A percentile compares a stretch with the other conserved stretches of the same genome.
These are phyloP conservation scores for Mellilla xanthometata DNA, from an alignment of 2,888 invertebrate genomes.

Conservation along the genomic window DNA sequence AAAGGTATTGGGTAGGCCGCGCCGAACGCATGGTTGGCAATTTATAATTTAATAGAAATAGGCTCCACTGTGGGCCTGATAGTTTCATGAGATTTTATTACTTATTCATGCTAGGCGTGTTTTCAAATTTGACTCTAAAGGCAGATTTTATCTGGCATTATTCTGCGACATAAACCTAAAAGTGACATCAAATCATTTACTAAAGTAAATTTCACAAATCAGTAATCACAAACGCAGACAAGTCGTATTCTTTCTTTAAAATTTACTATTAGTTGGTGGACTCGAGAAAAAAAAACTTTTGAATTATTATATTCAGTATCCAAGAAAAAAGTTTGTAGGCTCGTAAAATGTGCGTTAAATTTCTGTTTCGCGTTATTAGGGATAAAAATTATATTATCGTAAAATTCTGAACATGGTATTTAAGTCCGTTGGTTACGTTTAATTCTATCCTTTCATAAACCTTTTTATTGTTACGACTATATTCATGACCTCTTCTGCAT, in stretches of 20 bases:
- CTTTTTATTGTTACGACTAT: slow-evolving; percentile 3
- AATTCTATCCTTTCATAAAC: slow-evolving; percentile 5
- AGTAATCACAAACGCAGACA: too few species aligned
- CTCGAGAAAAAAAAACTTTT: too few species aligned
- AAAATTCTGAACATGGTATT: slow-evolving; percentile 6
- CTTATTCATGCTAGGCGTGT: slow-evolving; percentile 24
- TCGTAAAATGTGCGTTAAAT: too few species aligned
- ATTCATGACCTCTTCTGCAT: slow-evolving; percentile 13
- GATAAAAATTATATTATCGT: neutral
- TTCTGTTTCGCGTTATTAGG: neutral
- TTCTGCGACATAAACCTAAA: too few species aligned
- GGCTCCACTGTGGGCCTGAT: slow-evolving; percentile 25
- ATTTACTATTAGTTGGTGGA: too few species aligned
- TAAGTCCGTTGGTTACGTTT: slow-evolving; percentile 4
- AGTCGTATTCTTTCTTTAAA: too few species aligned
- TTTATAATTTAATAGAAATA: slow-evolving; percentile 38
- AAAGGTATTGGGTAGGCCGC: slow-evolving; percentile 31
- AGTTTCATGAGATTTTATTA: slow-evolving; percentile 32
- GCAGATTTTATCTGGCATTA: neutral
- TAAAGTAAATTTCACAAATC: too few species aligned
- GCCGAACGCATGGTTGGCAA: slow-evolving; percentile 31
- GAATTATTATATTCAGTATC: too few species aligned
- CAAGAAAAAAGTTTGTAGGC: too few species aligned
- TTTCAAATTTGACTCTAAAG: neutral
- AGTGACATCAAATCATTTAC: too few species aligned